phyloP scores from a whole-genome alignment of 2,888 invertebrate genomes.

The Balanococcus diminutus region DNA sequence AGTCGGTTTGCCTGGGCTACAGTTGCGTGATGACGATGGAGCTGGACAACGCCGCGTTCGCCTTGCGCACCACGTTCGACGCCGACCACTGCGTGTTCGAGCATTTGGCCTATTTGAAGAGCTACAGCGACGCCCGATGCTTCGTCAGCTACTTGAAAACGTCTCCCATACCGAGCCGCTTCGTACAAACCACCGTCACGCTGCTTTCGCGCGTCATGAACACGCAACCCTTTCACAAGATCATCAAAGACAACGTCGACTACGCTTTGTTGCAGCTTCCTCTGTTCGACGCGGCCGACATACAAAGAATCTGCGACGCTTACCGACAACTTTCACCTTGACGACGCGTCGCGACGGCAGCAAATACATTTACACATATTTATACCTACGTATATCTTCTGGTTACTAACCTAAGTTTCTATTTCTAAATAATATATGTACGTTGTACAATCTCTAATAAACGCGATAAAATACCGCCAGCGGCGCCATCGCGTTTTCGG shows the following conservation, averaged over 20 bases:
- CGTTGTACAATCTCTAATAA: no score
- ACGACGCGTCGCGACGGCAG: no score
- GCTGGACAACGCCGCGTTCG: not conserved
- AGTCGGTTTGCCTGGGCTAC: conserved; percentile 24
- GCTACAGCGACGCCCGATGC: not conserved
- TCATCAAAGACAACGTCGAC: conserved; percentile 45
- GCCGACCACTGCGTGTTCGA: conserved; percentile 28
- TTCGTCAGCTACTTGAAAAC: not conserved
- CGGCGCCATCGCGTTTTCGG: no score
- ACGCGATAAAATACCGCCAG: no score
- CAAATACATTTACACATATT: no score
- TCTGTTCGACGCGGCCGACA: conserved; percentile 30
- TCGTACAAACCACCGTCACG: not conserved
- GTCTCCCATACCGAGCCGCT: not conserved
- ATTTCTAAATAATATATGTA: no score
- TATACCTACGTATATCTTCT: no score
- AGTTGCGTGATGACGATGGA: conserved; percentile 43
- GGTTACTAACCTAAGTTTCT: no score
- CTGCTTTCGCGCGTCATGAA: conserved; percentile 3
- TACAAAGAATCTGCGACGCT: not conserved
- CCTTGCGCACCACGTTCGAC: not conserved
- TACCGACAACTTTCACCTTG: not conserved
- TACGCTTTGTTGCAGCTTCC: conserved; percentile 38
- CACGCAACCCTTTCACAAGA: conserved; percentile 40
- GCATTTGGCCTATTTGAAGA: conserved; percentile 30